These are phyloP conservation scores for Coremacera marginata DNA, from an alignment of 2,888 invertebrate genomes.

Conservation along the genomic window DNA sequence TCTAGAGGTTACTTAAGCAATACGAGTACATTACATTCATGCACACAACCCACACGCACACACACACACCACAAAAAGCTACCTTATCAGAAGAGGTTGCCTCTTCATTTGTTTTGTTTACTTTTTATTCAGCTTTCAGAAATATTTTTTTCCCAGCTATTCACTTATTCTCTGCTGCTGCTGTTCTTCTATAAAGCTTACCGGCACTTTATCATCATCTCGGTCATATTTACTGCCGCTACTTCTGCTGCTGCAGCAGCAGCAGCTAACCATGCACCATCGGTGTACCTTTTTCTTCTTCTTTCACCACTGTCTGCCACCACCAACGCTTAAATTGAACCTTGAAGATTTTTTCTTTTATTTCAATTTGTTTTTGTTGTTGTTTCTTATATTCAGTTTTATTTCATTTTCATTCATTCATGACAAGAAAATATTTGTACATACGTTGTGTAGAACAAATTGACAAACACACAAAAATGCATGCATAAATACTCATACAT, in stretches of 20 bases:
- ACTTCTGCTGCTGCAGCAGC: neutral
- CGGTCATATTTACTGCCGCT: neutral
- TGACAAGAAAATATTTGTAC: conserved; percentile 15
- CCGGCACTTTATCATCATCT: conserved; percentile 5
- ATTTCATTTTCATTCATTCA: conserved; percentile 27
- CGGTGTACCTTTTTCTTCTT: neutral
- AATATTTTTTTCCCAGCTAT: neutral
- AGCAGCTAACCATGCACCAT: neutral
- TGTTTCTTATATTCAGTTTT: conserved; percentile 9
- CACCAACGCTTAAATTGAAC: conserved; percentile 17
- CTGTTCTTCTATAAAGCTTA: neutral
- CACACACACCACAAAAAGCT: too few relatives aligned
- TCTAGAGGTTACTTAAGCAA: too few relatives aligned
- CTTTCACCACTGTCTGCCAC: neutral
- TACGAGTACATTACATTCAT: too few relatives aligned
- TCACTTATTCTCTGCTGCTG: neutral
- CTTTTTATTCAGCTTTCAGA: neutral
- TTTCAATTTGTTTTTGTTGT: neutral
- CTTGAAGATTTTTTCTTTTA: conserved; percentile 32
- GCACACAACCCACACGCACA: too few relatives aligned
- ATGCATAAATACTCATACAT: neutral
- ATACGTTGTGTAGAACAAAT: neutral
- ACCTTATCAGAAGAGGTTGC: too few relatives aligned
- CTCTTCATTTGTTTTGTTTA: too few relatives aligned
- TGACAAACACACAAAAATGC: neutral